Conservation (phyloP, 2,888 invertebrate species). For the Drosophila birchii region DNA sequence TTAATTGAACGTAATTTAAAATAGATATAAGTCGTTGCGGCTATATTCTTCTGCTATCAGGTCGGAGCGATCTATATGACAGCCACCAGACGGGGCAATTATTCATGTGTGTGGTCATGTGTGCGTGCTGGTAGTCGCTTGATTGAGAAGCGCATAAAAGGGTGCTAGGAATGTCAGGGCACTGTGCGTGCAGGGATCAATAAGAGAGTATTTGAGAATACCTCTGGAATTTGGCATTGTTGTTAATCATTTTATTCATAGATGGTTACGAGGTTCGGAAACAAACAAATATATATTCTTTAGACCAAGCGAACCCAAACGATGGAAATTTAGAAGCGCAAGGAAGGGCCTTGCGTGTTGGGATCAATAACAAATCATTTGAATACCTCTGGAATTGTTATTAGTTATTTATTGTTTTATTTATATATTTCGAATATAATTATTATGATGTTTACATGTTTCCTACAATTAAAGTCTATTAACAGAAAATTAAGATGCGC, state of each 20-base stretch:
- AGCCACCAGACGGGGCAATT: slow-evolving; percentile 45
- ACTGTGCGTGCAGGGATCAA: slow-evolving; percentile 55
- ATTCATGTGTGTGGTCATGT: slow-evolving; percentile 28
- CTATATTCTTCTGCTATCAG: slow-evolving; percentile 56
- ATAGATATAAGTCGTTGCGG: slow-evolving; percentile 68
- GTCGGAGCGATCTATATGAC: slow-evolving; percentile 59
- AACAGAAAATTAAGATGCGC: background rate
- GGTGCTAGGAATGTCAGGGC: slow-evolving; percentile 53
- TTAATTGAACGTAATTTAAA: slow-evolving; percentile 77
- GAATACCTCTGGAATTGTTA: background rate
- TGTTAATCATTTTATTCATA: slow-evolving; percentile 3
- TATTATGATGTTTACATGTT: background rate
- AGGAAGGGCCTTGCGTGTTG: background rate
- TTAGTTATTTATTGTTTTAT: background rate
- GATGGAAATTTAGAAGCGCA: background rate
- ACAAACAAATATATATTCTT: background rate
- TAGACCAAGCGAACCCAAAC: no score
- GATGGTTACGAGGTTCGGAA: background rate
- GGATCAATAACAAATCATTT: background rate
- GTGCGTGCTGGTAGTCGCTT: slow-evolving; percentile 29
- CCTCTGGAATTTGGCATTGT: slow-evolving; percentile 14
- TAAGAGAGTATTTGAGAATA: slow-evolving; percentile 14
- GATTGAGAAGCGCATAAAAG: slow-evolving; percentile 60
- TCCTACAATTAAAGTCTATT: background rate
- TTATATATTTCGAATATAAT: background rate